Evolutionary conservation across 2,113 vertebrate species (phyloP).

Genomic region (Collichthys lucidus): DNA sequence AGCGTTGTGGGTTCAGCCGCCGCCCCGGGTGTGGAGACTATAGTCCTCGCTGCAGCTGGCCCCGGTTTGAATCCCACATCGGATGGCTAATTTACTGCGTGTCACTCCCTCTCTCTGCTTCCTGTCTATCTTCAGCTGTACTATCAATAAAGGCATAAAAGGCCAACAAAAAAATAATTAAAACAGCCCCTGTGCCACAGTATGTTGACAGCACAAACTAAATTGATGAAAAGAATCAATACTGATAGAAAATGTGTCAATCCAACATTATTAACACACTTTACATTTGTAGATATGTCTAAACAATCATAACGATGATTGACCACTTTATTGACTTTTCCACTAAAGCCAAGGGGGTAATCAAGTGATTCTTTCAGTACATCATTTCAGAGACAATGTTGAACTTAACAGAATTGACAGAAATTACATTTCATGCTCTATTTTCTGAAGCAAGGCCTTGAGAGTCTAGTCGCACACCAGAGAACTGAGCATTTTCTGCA

Average conservation of each 20-base stretch:
- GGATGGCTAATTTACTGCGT: no score
- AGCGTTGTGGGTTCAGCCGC: no score
- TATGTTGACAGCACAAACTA: not conserved
- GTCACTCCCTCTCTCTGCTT: no score
- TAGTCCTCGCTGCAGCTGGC: no score
- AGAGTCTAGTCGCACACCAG: slow-evolving; percentile 12
- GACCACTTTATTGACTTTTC: slow-evolving; percentile 19
- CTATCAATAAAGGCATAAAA: no score
- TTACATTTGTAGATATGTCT: not conserved
- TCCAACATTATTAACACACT: slow-evolving; percentile 3
- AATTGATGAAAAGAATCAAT: slow-evolving; percentile 19
- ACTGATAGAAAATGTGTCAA: not conserved
- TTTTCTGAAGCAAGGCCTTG: not conserved
- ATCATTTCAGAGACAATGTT: slow-evolving; percentile 6
- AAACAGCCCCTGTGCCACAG: not conserved
- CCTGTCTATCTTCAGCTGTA: no score
- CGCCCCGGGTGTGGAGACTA: no score
- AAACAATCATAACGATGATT: not conserved
- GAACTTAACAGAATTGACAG: slow-evolving; percentile 6
- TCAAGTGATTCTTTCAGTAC: not conserved
- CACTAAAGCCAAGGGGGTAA: not conserved
- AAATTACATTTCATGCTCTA: slow-evolving; percentile 19
- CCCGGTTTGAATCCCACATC: no score
- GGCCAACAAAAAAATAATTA: slow-evolving; percentile 1
- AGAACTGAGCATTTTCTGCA: not conserved